Conservation (phyloP, 2,113 vertebrate genomes). For the Odontophorus gujanensis region DNA sequence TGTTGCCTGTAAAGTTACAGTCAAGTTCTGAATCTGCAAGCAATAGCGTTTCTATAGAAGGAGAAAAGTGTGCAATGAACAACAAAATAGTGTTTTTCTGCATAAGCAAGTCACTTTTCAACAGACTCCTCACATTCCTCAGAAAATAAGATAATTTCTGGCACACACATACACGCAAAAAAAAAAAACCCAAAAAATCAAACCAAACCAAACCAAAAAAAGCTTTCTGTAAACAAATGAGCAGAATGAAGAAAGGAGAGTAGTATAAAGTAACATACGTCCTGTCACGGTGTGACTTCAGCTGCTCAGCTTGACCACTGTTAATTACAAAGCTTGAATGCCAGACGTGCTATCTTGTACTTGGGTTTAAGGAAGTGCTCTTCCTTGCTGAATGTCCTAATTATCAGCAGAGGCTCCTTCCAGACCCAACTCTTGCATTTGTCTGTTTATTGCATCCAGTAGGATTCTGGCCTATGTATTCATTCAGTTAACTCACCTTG, state of each 20-base stretch:
- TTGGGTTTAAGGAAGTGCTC: not conserved
- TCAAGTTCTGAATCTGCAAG: not conserved
- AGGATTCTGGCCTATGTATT: not conserved
- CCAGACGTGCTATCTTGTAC: not conserved
- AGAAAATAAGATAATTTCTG: not conserved
- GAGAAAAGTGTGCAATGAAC: not conserved
- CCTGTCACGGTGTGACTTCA: not conserved
- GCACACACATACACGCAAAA: too few relatives aligned
- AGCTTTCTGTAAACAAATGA: not conserved
- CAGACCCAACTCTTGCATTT: not conserved
- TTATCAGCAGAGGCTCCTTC: not conserved
- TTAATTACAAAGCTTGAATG: accelerated
- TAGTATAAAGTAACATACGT: accelerated
- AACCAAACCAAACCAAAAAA: not conserved
- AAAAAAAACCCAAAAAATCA: too few relatives aligned
- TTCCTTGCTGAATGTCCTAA: not conserved
- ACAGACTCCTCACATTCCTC: not conserved
- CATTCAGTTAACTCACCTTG: not conserved
- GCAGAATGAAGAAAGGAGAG: not conserved
- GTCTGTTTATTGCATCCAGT: not conserved
- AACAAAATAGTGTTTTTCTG: not conserved
- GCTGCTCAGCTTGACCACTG: not conserved
- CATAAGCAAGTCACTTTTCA: not conserved
- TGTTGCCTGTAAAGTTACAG: not conserved
- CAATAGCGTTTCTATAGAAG: not conserved